Percentiles rank a stretch among this genome's conserved stretches.
phyloP scores from a whole-genome alignment of 2,888 invertebrate species.

The Diaprepes abbreviatus region DNA sequence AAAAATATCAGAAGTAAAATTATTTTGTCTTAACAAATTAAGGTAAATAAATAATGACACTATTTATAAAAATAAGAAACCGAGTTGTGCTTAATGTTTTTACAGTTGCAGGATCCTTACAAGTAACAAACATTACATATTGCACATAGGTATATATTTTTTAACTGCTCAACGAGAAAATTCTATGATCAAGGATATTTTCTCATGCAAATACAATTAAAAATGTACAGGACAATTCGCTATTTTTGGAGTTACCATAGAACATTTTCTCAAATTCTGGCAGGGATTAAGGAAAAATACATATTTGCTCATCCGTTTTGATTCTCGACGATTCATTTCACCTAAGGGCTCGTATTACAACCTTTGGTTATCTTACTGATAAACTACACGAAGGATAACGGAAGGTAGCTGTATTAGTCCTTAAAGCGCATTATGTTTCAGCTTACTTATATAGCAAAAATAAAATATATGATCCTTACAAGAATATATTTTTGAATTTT shows the following conservation, averaged over 20 bases:
- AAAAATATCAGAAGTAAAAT: too few species aligned
- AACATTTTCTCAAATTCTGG: too few species aligned
- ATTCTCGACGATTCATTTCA: too few species aligned
- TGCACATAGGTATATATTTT: not conserved
- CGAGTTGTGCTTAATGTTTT: not conserved
- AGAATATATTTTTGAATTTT: conserved; percentile 25
- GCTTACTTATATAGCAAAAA: conserved; percentile 34
- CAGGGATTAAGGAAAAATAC: too few species aligned
- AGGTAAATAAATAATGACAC: not conserved
- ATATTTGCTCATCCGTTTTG: too few species aligned
- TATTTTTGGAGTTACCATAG: too few species aligned
- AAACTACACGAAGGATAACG: not conserved
- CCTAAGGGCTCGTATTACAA: not conserved
- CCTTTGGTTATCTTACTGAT: not conserved
- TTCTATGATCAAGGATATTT: too few species aligned
- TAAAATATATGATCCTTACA: conserved; percentile 25
- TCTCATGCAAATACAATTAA: too few species aligned
- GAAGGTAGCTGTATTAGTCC: not conserved
- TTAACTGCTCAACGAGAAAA: too few species aligned
- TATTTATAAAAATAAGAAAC: not conserved
- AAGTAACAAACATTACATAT: not conserved
- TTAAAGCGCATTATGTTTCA: not conserved
- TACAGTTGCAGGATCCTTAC: not conserved
- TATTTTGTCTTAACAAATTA: too few species aligned
- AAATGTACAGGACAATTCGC: too few species aligned